These are phyloP conservation scores for Pollenia griseotomentosa DNA, from an alignment of 2,888 invertebrate genomes.

Conservation along the genomic window DNA sequence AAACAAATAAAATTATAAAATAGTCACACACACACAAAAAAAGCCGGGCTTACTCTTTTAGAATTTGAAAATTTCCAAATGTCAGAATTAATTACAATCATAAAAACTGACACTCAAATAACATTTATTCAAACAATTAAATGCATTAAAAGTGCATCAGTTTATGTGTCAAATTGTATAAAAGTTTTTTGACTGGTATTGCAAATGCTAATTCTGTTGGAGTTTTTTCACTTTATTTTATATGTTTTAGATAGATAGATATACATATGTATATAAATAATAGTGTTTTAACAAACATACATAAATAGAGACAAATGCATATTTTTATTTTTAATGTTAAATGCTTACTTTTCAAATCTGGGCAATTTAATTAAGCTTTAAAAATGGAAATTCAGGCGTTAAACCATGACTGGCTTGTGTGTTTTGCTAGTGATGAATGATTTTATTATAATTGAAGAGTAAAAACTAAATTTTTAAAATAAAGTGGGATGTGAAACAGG, in stretches of 20 bases:
- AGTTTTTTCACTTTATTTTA: background rate
- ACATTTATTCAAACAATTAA: constrained; percentile 49
- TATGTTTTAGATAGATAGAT: background rate
- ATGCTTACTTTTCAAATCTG: constrained; percentile 13
- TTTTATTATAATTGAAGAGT: background rate
- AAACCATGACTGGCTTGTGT: background rate
- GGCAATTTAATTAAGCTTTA: constrained; percentile 25
- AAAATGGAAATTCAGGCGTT: constrained; percentile 12
- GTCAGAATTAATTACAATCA: constrained; percentile 44
- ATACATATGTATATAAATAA: no score
- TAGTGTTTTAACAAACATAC: no score
- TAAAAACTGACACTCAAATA: constrained; percentile 38
- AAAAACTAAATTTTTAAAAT: background rate
- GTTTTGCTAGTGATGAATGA: background rate
- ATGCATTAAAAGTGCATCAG: constrained; percentile 23
- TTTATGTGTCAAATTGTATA: background rate
- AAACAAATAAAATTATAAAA: background rate
- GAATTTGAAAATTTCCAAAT: constrained; percentile 23
- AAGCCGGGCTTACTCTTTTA: constrained; percentile 7
- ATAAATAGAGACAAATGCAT: no score
- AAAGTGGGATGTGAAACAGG: no score
- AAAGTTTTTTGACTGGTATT: background rate
- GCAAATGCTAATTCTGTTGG: background rate
- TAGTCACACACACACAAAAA: background rate
- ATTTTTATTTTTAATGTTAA: background rate